Percentiles rank a stretch among this genome's conserved stretches.
Conservation (phyloP, 2,113 vertebrate species). For the Zosterops pallidus region DNA sequence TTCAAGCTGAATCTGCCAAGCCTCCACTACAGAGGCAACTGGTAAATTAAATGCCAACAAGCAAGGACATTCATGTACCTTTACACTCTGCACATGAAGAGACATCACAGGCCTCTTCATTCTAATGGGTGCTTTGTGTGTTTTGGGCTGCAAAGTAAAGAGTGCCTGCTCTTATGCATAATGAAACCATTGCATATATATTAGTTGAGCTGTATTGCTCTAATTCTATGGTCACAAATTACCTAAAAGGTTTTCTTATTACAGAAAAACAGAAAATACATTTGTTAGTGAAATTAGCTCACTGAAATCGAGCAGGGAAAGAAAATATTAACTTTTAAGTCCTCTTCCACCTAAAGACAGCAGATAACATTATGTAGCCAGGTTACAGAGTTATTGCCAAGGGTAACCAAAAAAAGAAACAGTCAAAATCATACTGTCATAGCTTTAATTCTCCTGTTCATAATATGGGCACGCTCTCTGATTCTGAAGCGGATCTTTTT, state of each 20-base stretch:
- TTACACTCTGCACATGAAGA: slow-evolving; percentile 63
- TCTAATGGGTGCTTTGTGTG: slow-evolving; percentile 45
- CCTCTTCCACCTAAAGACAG: not conserved
- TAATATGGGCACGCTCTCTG: slow-evolving; percentile 9
- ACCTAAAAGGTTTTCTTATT: slow-evolving; percentile 34
- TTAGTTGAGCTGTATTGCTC: not conserved
- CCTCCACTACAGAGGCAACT: slow-evolving; percentile 78
- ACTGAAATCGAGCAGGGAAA: not conserved
- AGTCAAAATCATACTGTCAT: slow-evolving; percentile 31
- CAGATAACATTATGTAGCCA: slow-evolving; percentile 40
- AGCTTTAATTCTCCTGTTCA: slow-evolving; percentile 61
- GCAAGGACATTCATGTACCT: slow-evolving; percentile 77
- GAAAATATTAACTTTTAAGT: slow-evolving; percentile 58
- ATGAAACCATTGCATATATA: not conserved
- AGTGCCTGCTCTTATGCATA: not conserved
- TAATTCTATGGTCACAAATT: slow-evolving; percentile 15
- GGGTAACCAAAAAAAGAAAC: slow-evolving; percentile 60
- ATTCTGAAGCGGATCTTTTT: slow-evolving; percentile 41
- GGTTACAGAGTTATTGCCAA: slow-evolving; percentile 38
- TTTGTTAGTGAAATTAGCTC: slow-evolving; percentile 44
- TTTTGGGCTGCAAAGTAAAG: slow-evolving; percentile 10
- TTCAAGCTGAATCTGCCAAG: slow-evolving; percentile 81
- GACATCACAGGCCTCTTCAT: slow-evolving; percentile 45
- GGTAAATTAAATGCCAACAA: slow-evolving; percentile 80
- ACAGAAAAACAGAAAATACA: slow-evolving; percentile 5